Percentiles rank a stretch among this genome's conserved stretches.
phyloP scores from a whole-genome alignment of 2,113 vertebrate genomes.

The Rynchops niger region DNA sequence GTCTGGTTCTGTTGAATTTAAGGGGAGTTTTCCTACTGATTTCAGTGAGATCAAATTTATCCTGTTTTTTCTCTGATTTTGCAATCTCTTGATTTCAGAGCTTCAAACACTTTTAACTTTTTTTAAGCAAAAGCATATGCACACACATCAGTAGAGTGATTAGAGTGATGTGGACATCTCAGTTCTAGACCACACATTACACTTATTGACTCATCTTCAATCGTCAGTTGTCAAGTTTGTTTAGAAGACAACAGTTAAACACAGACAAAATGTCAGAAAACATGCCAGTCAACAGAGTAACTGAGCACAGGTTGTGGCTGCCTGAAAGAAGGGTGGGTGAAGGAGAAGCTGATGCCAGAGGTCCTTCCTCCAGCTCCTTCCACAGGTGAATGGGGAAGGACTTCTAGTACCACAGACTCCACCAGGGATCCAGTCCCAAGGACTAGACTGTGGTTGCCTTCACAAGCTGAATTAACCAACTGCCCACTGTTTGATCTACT shows the following conservation, averaged over 20 bases:
- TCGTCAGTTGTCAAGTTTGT: neutral
- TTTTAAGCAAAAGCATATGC: neutral
- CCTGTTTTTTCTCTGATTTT: neutral
- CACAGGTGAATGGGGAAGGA: neutral
- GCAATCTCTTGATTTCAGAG: neutral
- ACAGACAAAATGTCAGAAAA: neutral
- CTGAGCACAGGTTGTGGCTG: neutral
- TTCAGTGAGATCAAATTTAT: neutral
- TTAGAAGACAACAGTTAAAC: neutral
- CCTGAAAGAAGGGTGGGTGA: neutral
- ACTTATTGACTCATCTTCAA: neutral
- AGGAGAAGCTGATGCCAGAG: neutral
- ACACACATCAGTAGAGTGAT: neutral
- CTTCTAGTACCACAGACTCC: neutral
- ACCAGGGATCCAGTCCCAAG: neutral
- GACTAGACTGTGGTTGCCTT: neutral
- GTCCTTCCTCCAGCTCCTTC: neutral
- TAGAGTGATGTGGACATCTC: neutral
- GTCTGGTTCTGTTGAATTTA: neutral
- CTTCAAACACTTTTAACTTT: neutral
- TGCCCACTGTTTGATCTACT: neutral
- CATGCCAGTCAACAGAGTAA: neutral
- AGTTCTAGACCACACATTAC: neutral
- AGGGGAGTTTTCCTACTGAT: neutral
- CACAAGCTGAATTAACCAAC: neutral